Evolutionary conservation across 2,797 vertebrate genomes (phyloP).

Genomic region (Cyprinella venusta): DNA sequence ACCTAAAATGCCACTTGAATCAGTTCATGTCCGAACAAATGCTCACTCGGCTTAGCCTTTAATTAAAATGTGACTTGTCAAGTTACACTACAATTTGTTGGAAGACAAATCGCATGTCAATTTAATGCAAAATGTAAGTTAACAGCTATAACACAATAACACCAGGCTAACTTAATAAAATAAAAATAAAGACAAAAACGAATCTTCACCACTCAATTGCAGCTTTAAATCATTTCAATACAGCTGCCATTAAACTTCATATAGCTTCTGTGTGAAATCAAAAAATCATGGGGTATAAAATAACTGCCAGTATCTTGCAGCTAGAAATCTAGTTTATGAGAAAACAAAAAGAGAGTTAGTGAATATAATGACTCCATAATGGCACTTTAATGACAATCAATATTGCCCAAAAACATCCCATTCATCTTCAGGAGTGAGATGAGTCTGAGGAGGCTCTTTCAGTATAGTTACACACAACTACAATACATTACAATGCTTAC

Average conservation of each 20-base stretch:
- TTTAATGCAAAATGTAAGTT: background rate
- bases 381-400: slow-evolving; percentile 31
- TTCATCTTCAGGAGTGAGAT: background rate
- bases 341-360: slow-evolving; percentile 20
- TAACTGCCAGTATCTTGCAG: slow-evolving; percentile 9
- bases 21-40: background rate
- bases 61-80: background rate
- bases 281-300: slow-evolving; percentile 15
- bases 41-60: background rate
- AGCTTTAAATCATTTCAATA: background rate
- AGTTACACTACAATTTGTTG: background rate
- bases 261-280: slow-evolving; percentile 1
- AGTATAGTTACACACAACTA: background rate
- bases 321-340: slow-evolving; percentile 23
- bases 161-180: background rate
- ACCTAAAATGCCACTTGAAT: background rate
- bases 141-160: background rate
- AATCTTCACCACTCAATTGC: background rate
- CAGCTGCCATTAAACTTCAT: slow-evolving; percentile 29
- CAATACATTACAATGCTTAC: background rate
- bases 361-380: slow-evolving; percentile 30
- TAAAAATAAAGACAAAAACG: slow-evolving; percentile 2
- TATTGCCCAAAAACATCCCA: background rate
- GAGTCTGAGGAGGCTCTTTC: slow-evolving; percentile 4
- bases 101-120: background rate